These are phyloP conservation scores for Himantopus leucocephalus DNA, from an alignment of 2,113 vertebrate species.

Conservation along the genomic window DNA sequence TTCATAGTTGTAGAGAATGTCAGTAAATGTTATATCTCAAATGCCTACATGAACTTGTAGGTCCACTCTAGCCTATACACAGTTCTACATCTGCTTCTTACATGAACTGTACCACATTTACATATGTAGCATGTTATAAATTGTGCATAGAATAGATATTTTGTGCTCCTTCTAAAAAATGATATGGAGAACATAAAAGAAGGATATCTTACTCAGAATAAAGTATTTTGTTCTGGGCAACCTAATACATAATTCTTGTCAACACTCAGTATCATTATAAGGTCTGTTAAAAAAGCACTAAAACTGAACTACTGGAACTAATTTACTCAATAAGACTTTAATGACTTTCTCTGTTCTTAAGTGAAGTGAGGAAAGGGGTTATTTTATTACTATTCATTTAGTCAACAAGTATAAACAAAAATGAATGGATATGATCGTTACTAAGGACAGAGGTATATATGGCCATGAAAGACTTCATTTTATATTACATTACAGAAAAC, in stretches of 20 bases:
- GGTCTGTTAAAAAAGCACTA: background rate
- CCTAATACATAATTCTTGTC: background rate
- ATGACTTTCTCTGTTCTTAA: background rate
- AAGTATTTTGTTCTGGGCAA: background rate
- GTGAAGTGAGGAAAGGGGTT: background rate
- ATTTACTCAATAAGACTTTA: background rate
- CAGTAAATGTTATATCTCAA: background rate
- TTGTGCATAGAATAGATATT: background rate
- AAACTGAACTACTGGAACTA: background rate
- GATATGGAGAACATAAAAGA: background rate
- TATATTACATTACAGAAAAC: background rate
- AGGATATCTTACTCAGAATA: background rate
- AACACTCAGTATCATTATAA: background rate
- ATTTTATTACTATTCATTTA: background rate
- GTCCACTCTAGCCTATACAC: background rate
- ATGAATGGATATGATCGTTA: background rate
- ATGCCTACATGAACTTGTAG: background rate
- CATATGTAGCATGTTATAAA: background rate
- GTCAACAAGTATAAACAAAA: background rate
- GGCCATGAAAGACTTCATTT: background rate
- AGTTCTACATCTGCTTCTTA: background rate
- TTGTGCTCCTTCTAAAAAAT: background rate
- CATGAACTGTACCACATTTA: background rate
- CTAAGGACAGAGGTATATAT: background rate
- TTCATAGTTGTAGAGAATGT: background rate